A percentile compares a stretch with the other conserved stretches of the same genome.
These are phyloP conservation scores for Eretmochelys imbricata DNA, from an alignment of 2,113 vertebrate species.

Conservation along the genomic window DNA sequence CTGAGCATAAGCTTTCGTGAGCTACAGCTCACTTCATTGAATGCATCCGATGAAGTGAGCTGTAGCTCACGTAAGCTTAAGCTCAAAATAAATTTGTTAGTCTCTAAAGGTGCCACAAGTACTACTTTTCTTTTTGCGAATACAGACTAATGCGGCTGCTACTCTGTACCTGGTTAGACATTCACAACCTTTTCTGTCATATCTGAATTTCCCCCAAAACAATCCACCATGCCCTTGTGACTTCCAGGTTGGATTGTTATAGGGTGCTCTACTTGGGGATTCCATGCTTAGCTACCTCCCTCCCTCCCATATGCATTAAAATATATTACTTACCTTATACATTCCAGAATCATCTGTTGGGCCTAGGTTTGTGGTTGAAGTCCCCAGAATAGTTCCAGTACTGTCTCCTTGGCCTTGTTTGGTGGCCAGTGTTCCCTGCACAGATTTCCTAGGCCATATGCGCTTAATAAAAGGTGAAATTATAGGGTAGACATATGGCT, in stretches of 20 bases:
- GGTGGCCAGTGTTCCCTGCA: conserved; percentile 63
- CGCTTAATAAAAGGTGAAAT: conserved; percentile 87
- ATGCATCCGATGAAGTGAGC: too few species aligned
- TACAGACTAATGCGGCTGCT: too few species aligned
- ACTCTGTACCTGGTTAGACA: not conserved
- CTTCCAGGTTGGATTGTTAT: rapidly evolving
- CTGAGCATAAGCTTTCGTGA: too few species aligned
- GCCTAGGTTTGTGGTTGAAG: rapidly evolving
- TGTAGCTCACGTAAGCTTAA: too few species aligned
- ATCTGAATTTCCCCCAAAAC: rapidly evolving
- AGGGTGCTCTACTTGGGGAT: rapidly evolving
- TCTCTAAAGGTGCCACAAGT: too few species aligned
- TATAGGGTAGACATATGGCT: conserved; percentile 91
- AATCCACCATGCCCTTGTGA: not conserved
- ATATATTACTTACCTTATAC: conserved; percentile 76
- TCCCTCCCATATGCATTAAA: not conserved
- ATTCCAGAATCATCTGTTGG: not conserved
- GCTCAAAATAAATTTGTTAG: too few species aligned
- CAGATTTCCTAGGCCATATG: conserved; percentile 84
- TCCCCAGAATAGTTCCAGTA: conserved; percentile 2
- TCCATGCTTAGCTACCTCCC: rapidly evolving
- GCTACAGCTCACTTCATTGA: too few species aligned
- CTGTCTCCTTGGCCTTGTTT: conserved; percentile 48
- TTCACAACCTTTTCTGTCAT: rapidly evolving
- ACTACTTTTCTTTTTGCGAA: too few species aligned